Conservation (phyloP, 2,888 invertebrate species). For the Oligia fasciuncula region DNA sequence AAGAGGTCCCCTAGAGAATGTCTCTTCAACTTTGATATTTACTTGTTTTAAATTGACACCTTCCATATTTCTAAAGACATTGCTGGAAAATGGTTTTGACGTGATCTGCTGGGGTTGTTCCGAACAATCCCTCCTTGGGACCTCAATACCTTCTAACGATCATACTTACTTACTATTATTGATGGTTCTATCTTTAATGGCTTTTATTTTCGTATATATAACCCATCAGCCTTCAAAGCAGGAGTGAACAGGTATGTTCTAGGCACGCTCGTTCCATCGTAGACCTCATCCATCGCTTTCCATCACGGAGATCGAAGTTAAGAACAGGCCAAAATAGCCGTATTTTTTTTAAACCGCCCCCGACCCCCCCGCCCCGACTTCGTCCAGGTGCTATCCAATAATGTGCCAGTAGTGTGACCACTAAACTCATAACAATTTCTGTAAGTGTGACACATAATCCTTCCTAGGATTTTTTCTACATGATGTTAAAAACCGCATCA, state of each 20-base stretch:
- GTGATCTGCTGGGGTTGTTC: not conserved
- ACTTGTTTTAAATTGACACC: conserved; percentile 28
- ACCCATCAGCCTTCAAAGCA: not conserved
- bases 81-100: not conserved
- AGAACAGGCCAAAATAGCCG: not conserved
- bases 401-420: not conserved
- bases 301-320: not conserved
- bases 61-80: conserved; percentile 10
- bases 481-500: not conserved
- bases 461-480: not conserved
- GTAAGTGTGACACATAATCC: not conserved
- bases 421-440: not conserved
- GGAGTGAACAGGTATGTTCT: not conserved
- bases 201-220: not conserved
- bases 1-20: conserved; percentile 3
- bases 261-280: not conserved
- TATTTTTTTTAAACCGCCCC: not conserved
- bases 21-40: conserved; percentile 24
- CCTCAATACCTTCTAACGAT: too few species aligned
- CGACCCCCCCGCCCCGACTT: too few species aligned
- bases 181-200: not conserved
- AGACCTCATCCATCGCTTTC: not conserved
- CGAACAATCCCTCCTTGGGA: not conserved
- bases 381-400: not conserved
- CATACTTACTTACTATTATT: not conserved